Conservation (phyloP, 2,797 vertebrate genomes). For the Decapterus maruadsi region DNA sequence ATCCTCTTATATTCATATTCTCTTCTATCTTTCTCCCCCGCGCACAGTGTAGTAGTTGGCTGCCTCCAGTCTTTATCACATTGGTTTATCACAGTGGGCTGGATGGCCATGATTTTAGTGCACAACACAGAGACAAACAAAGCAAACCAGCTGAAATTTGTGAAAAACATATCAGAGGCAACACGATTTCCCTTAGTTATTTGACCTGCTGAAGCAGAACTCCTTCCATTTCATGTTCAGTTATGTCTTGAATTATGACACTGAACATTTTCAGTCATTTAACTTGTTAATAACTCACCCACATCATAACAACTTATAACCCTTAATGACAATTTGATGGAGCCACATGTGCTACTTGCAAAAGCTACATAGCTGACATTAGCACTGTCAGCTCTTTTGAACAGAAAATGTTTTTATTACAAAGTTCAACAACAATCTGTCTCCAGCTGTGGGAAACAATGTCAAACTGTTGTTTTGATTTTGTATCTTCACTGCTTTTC, state of each 20-base stretch:
- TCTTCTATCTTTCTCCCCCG: constrained; percentile 35
- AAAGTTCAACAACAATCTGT: too few relatives aligned
- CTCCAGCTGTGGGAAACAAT: too few relatives aligned
- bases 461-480: too few relatives aligned
- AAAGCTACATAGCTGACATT: too few relatives aligned
- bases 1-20: constrained; percentile 63
- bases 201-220: neutral
- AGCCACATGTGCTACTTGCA: too few relatives aligned
- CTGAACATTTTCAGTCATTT: too few relatives aligned
- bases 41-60: constrained; percentile 8
- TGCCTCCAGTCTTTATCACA: constrained; percentile 38
- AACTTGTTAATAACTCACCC: too few relatives aligned
- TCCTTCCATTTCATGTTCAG: neutral
- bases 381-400: too few relatives aligned
- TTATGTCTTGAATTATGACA: neutral
- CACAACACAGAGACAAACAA: constrained; percentile 1
- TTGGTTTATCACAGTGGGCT: constrained; percentile 34
- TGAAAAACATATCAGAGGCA: constrained; percentile 11
- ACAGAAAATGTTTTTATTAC: too few relatives aligned
- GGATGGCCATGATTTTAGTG: constrained; percentile 20
- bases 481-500: too few relatives aligned
- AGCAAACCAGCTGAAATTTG: constrained; percentile 23
- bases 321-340: too few relatives aligned
- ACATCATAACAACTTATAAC: too few relatives aligned
- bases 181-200: neutral